Evolutionary conservation across 1,140 invertebrate genomes (phyloP).

Genomic region (Drosophila varians): DNA sequence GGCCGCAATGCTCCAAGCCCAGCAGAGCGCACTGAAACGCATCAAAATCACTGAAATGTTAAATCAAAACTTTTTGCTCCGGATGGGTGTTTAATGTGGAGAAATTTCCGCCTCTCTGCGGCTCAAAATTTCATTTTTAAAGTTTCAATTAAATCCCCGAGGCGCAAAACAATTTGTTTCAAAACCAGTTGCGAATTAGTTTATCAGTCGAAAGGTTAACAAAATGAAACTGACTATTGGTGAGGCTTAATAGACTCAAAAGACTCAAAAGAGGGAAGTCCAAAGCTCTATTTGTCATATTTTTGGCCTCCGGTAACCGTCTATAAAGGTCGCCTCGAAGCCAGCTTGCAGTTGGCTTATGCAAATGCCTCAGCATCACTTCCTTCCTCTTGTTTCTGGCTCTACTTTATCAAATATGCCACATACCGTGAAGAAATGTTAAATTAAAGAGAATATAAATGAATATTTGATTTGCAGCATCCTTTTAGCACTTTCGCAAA

Average conservation of each 20-base stretch:
- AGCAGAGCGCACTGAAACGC: constrained; percentile 59
- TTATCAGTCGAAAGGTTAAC: neutral
- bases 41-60: constrained; percentile 51
- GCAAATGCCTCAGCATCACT: neutral
- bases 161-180: neutral
- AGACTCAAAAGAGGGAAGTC: neutral
- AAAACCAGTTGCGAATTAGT: neutral
- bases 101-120: constrained; percentile 1
- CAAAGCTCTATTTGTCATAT: neutral
- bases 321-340: neutral
- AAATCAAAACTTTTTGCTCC: constrained; percentile 12
- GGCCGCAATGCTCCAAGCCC: constrained; percentile 47
- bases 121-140: neutral
- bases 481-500: neutral
- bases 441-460: neutral
- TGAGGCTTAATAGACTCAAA: neutral
- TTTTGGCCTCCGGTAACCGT: neutral
- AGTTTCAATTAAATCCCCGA: neutral
- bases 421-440: constrained; percentile 1
- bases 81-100: neutral
- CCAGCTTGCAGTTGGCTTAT: constrained; percentile 4
- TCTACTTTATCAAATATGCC: constrained; percentile 1
- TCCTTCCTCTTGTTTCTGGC: neutral
- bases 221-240: neutral
- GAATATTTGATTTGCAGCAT: neutral